These are phyloP conservation scores for Microtus pennsylvanicus DNA, from an alignment of 2,113 vertebrate genomes.

Conservation along the genomic window DNA sequence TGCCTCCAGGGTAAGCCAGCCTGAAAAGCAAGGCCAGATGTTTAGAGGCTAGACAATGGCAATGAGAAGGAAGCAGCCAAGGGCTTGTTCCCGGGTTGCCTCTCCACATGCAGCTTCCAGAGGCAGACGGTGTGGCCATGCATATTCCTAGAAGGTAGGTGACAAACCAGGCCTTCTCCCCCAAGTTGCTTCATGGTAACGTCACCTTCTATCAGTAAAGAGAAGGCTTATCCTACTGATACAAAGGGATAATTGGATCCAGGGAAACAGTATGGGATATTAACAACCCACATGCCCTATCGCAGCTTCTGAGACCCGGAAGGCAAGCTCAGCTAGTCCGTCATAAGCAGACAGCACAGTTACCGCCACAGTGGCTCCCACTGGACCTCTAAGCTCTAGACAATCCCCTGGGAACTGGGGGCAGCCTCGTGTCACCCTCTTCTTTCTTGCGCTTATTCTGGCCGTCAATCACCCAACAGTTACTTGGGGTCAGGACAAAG, in stretches of 20 bases:
- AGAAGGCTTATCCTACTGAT: slow-evolving; percentile 46
- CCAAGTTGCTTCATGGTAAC: background rate
- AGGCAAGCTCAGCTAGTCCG: background rate
- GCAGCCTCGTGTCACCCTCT: background rate
- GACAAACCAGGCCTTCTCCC: background rate
- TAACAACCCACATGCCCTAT: background rate
- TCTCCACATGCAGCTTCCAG: background rate
- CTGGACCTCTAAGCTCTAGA: background rate
- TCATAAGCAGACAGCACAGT: background rate
- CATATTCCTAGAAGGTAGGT: background rate
- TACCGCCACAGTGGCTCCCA: background rate
- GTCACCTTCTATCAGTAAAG: background rate
- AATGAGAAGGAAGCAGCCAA: background rate
- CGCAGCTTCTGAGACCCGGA: background rate
- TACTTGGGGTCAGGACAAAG: background rate
- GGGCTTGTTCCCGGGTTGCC: background rate
- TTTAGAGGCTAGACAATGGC: background rate
- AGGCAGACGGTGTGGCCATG: background rate
- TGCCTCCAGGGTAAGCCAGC: slow-evolving; percentile 9
- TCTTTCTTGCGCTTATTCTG: background rate
- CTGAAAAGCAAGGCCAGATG: slow-evolving; percentile 1
- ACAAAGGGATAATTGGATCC: slow-evolving; percentile 34
- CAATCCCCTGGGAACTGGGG: background rate
- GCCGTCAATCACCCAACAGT: background rate
- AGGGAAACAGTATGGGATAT: background rate